Evolutionary conservation across 2,888 invertebrate genomes (phyloP), one percentile per base, ranked within the genome.

Genomic region (Tetheella fluctuosa): DNA sequence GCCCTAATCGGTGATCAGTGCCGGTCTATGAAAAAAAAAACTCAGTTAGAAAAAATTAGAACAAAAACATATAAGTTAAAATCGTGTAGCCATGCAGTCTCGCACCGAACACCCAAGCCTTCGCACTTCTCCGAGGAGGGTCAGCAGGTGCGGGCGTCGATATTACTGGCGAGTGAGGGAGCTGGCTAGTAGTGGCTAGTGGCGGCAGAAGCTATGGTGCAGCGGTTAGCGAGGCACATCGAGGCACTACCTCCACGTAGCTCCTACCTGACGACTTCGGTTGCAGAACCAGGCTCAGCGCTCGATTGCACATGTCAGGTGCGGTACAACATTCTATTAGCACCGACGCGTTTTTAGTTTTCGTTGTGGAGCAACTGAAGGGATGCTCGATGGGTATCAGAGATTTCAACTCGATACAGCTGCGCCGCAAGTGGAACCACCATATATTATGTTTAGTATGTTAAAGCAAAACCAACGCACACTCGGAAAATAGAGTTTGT

Each of bases 251-350:
- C 76, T 79, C 81, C 79, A 75, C 77, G 79, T 74, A 78, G 74
- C 79, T 85, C 93, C 94, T 96, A 96, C 96, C 96, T 96, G 94
- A 91, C 86, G 93, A 91, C 90, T 92, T 94, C 88, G 93, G 93
- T 86, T 94, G 94, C 86, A 96, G 94, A 88, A 94, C 94, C 86
- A 96, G 95, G 85, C 91, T 94, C 91, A 96, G 94, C 81, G 94
- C 93, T 82, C 91, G 94, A 94, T 97, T 97, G 95, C 97, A 97
- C 95, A 95, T 95, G 94, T 94, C 91, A 78, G 73, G 94, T 84
- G 95, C 93, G 89, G 95, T 95, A 95, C 97, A 97, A 95, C 97
- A 97, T 88, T 95, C 94, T 94, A 96, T 96, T 94, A 95, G 95
- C 94, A 96, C 95, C 79, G 96, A 95, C 85, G 95, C 95, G 94